phyloP scores from a whole-genome alignment of 2,113 vertebrate genomes.

The Meleagris gallopavo region DNA sequence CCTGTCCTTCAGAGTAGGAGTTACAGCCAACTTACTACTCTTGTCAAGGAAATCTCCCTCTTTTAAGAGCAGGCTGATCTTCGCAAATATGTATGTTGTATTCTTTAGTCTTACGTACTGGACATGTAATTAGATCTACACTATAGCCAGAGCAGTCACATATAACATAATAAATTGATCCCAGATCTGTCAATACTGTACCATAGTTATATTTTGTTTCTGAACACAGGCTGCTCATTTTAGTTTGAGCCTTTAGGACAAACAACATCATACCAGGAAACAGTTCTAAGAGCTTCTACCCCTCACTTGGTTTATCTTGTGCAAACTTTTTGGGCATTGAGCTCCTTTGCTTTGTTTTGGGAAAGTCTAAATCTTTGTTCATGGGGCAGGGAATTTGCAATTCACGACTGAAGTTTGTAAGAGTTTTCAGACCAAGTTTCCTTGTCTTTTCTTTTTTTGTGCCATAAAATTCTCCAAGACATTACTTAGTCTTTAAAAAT shows the following conservation, averaged over 20 bases:
- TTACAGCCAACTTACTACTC: not conserved
- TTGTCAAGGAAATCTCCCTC: not conserved
- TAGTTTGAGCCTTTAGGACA: not conserved
- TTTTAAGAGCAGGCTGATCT: not conserved
- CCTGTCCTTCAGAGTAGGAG: too few species aligned
- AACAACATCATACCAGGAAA: rapidly evolving
- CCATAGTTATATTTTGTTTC: not conserved
- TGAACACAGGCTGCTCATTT: not conserved
- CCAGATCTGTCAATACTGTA: not conserved
- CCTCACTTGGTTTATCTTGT: not conserved
- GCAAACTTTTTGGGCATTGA: not conserved
- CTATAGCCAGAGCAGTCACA: not conserved
- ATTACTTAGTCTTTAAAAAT: not conserved
- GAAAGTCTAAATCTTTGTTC: not conserved
- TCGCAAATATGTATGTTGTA: not conserved
- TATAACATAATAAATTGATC: not conserved
- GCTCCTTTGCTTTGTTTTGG: not conserved
- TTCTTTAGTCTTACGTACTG: not conserved
- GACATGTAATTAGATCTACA: not conserved
- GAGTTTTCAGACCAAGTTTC: not conserved
- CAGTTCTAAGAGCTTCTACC: not conserved
- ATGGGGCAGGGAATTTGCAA: too few species aligned
- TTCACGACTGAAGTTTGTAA: not conserved
- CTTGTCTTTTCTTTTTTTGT: not conserved
- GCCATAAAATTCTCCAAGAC: not conserved